Base-by-base conservation (phyloP, 1,140 invertebrate genomes). In the Drosophila fuyamai region DNA sequence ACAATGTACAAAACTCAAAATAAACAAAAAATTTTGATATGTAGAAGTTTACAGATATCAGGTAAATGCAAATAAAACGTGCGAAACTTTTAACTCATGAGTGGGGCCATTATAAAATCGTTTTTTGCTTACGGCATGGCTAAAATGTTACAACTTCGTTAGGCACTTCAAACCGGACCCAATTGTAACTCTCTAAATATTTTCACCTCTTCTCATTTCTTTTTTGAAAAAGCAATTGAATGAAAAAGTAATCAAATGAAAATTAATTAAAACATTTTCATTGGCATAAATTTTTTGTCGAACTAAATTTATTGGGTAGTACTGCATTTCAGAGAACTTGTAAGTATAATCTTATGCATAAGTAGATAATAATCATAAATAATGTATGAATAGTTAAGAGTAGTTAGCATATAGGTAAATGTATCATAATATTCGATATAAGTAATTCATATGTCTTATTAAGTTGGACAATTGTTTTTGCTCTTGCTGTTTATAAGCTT, bases 251-350 rank as follows among this genome's bases (percentile, higher is more conserved):
- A 84, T 79, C 50, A 86, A 91, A 76, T 76, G 41, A 90, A 77
- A 89, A 76, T 74, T 76, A 86, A 90, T 84, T 76, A 91, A 91
- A 91, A 90, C 70, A 88, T 82, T 90, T 90, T 80, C 83, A 80
- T 90, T 82, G 82, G 62, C 79, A 81, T 81, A 91, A 91, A 91
- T 84, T 92, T 92, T 86, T 92, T 92, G 75, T 91, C 90, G 81
- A 92, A 92, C 91, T 92, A 92, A 92, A 92, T 92, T 92, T 92
- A 92, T 92, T 92, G 91, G 91, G 91, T 92, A 89, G 86, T 92
- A 90, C 81, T 90, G 79, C 81, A 81, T 85, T 90, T 85, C 81
- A 90, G 58, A 90, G 65, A 90, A 81, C 73, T 74, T 72, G 63
- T 68, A 65, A 43, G 65, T 88, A 88, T 89, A 89, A 89, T 89